These are phyloP conservation scores for Mormyrus iriodes DNA, from an alignment of 2,113 vertebrate genomes.

Conservation along the genomic window DNA sequence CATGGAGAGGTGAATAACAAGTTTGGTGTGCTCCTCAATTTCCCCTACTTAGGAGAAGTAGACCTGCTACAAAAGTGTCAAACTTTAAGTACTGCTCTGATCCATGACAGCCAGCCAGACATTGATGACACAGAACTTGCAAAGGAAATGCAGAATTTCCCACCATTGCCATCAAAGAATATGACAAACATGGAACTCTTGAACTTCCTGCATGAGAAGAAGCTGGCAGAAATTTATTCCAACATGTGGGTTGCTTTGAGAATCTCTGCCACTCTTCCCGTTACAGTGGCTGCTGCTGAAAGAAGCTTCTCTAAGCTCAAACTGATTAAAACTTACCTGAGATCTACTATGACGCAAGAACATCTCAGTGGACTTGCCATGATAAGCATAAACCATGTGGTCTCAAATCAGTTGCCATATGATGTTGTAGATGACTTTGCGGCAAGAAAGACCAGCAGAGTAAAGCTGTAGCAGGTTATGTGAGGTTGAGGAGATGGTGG, in stretches of 20 bases:
- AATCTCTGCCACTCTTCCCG: slow-evolving; percentile 24
- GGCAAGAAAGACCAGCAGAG: neutral
- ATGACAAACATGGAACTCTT: slow-evolving; percentile 27
- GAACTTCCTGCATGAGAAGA: slow-evolving; percentile 28
- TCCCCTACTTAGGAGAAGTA: slow-evolving; percentile 3
- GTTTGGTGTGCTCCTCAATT: slow-evolving; percentile 13
- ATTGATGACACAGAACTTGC: slow-evolving; percentile 10
- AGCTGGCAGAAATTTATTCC: slow-evolving; percentile 29
- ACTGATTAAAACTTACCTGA: slow-evolving; percentile 23
- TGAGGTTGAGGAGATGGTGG: too few species aligned
- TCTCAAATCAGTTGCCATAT: slow-evolving; percentile 11
- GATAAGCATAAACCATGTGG: slow-evolving; percentile 12
- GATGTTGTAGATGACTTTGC: slow-evolving; percentile 12
- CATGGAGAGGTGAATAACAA: slow-evolving; percentile 6
- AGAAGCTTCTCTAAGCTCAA: slow-evolving; percentile 23
- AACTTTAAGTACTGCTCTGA: neutral
- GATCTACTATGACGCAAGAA: slow-evolving; percentile 21
- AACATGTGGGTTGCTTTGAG: slow-evolving; percentile 27
- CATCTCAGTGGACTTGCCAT: slow-evolving; percentile 23
- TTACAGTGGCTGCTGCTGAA: slow-evolving; percentile 29
- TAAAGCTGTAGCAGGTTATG: too few species aligned
- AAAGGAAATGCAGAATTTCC: slow-evolving; percentile 14
- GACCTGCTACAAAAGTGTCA: slow-evolving; percentile 13
- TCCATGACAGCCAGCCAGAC: slow-evolving; percentile 9
- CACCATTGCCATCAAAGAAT: slow-evolving; percentile 17